Conservation (phyloP, 2,888 invertebrate genomes). For the Agrilus cyanescens region DNA sequence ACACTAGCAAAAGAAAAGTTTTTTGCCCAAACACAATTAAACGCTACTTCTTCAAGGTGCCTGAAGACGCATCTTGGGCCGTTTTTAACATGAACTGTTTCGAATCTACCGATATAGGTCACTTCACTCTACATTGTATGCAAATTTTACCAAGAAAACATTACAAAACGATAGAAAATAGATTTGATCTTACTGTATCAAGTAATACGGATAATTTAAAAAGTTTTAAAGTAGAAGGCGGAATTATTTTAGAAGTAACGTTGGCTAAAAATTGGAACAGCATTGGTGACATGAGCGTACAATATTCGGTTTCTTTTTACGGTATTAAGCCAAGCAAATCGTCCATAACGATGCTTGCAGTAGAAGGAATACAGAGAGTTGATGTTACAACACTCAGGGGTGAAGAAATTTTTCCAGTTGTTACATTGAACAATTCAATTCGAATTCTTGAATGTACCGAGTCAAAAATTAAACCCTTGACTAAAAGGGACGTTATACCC, state of each 20-base stretch:
- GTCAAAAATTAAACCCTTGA: constrained; percentile 68
- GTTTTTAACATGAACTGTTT: constrained; percentile 38
- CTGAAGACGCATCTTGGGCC: constrained; percentile 77
- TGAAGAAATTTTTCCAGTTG: constrained; percentile 68
- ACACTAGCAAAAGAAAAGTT: constrained; percentile 37
- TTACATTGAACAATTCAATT: constrained; percentile 63
- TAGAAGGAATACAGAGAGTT: constrained; percentile 61
- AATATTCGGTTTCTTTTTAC: constrained; percentile 70
- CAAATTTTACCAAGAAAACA: constrained; percentile 71
- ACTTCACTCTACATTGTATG: constrained; percentile 79
- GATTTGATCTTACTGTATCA: constrained; percentile 60
- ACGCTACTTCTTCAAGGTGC: constrained; percentile 76
- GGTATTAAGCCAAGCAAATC: constrained; percentile 62
- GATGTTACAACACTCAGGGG: constrained; percentile 57
- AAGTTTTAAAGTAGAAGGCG: constrained; percentile 66
- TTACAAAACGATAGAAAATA: constrained; percentile 66
- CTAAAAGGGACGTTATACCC: constrained; percentile 74
- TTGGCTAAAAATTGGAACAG: constrained; percentile 95
- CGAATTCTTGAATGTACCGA: constrained; percentile 62
- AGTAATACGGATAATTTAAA: constrained; percentile 57
- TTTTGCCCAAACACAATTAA: constrained; percentile 77
- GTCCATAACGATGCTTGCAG: constrained; percentile 58
- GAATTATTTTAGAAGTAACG: constrained; percentile 73
- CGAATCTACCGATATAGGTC: constrained; percentile 54
- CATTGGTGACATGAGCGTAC: constrained; percentile 61